These are phyloP conservation scores for Spheniscus humboldti DNA, from an alignment of 2,797 vertebrate genomes.

Conservation along the genomic window DNA sequence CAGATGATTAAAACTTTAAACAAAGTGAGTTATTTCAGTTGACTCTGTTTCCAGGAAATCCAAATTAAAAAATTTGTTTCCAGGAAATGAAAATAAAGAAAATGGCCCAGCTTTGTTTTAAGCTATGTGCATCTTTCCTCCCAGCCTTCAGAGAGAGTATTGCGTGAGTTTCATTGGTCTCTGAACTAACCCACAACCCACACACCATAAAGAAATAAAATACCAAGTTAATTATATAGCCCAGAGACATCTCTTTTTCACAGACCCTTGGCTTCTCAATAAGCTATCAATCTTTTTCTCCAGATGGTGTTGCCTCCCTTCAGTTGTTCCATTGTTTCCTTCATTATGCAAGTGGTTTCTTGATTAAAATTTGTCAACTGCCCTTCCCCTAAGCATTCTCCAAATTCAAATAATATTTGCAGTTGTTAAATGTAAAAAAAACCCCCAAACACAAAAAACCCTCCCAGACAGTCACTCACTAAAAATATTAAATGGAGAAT, in stretches of 20 bases:
- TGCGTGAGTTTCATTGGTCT: neutral
- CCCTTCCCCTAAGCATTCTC: neutral
- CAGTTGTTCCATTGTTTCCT: slow-evolving; percentile 20
- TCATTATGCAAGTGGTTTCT: neutral
- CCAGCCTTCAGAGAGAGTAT: neutral
- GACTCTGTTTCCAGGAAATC: slow-evolving; percentile 22
- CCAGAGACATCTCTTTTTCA: neutral
- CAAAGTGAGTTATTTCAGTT: neutral
- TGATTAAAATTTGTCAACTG: slow-evolving; percentile 38
- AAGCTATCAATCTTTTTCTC: slow-evolving; percentile 9
- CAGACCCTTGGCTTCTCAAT: neutral
- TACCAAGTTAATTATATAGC: neutral
- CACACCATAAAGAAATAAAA: slow-evolving; percentile 4
- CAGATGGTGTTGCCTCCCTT: slow-evolving; percentile 35
- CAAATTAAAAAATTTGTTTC: neutral
- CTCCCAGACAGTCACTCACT: neutral
- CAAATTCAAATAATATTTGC: neutral
- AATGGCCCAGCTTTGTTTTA: neutral
- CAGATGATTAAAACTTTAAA: neutral
- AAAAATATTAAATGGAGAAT: neutral
- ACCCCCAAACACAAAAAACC: accelerated
- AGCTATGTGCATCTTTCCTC: neutral
- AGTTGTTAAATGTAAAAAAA: neutral
- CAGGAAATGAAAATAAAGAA: slow-evolving; percentile 13
- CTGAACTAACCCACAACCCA: neutral